Percentiles rank a stretch among this genome's conserved stretches.
These are phyloP conservation scores for Heliconius aoede DNA, from an alignment of 2,888 invertebrate genomes.

Conservation along the genomic window DNA sequence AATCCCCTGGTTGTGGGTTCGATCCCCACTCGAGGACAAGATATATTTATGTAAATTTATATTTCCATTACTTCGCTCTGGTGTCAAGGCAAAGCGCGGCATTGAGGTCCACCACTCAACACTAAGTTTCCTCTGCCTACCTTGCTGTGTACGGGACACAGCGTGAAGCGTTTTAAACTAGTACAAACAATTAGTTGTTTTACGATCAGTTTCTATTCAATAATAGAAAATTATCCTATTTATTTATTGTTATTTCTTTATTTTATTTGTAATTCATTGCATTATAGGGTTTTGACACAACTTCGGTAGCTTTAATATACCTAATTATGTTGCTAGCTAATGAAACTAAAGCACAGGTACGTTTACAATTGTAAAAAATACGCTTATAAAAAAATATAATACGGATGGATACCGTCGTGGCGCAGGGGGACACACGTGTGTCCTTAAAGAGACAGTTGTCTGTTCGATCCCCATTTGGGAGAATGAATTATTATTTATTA, in stretches of 20 bases:
- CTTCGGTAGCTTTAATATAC: constrained; percentile 65
- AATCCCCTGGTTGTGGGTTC: not conserved
- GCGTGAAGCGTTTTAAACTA: too few species aligned
- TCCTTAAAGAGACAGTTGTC: too few species aligned
- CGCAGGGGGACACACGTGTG: too few species aligned
- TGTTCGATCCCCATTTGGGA: too few species aligned
- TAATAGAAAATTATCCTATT: too few species aligned
- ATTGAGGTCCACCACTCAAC: too few species aligned
- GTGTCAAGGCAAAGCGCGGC: too few species aligned
- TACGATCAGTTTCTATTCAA: too few species aligned
- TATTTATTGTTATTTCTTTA: not conserved
- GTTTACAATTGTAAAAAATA: constrained; percentile 8
- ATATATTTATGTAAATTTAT: not conserved
- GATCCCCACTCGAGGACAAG: not conserved
- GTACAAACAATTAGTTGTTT: too few species aligned
- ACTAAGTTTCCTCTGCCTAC: too few species aligned
- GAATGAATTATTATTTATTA: too few species aligned
- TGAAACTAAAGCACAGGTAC: constrained; percentile 69
- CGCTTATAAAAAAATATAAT: not conserved
- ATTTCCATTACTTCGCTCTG: not conserved
- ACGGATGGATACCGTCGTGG: not conserved
- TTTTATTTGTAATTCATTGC: not conserved
- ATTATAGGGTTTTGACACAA: constrained; percentile 78
- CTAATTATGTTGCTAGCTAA: constrained; percentile 74
- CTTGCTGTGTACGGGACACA: too few species aligned